Conservation (phyloP, 2,888 invertebrate genomes). For the Meta bourneti region DNA sequence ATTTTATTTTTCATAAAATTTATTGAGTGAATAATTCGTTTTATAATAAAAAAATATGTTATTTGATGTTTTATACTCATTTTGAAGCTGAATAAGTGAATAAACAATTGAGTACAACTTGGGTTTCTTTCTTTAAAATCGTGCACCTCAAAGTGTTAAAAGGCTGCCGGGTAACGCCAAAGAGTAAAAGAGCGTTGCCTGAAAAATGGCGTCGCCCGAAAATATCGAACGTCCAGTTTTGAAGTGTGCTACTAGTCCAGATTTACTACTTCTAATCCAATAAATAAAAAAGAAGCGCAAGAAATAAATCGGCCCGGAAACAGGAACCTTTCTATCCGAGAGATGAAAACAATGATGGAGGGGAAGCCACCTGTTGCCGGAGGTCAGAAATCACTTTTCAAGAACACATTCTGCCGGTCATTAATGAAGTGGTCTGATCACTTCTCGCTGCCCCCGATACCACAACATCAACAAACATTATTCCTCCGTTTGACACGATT, state of each 20-base stretch:
- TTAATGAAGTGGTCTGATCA: constrained; percentile 41
- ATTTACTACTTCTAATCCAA: background rate
- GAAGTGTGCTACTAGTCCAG: constrained; percentile 54
- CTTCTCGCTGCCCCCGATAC: constrained; percentile 16
- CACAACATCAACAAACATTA: constrained; percentile 8
- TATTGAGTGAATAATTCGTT: too few species aligned
- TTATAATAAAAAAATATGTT: too few species aligned
- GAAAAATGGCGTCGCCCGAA: constrained; percentile 33
- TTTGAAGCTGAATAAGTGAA: too few species aligned
- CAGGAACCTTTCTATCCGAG: constrained; percentile 42
- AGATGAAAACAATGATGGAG: constrained; percentile 23
- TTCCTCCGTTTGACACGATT: constrained; percentile 25
- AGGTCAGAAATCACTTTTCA: constrained; percentile 56
- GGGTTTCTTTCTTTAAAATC: too few species aligned
- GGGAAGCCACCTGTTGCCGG: background rate
- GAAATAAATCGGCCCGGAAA: constrained; percentile 43
- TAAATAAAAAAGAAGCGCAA: background rate
- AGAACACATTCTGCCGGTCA: constrained; percentile 22
- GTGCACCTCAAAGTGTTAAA: too few species aligned
- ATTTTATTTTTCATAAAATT: too few species aligned
- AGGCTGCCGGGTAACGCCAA: too few species aligned
- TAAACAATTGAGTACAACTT: too few species aligned
- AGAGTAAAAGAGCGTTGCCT: background rate
- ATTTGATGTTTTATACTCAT: too few species aligned
- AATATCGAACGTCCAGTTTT: constrained; percentile 48